Conservation (phyloP, 2,113 vertebrate genomes). For the Anarrhichthys ocellatus region DNA sequence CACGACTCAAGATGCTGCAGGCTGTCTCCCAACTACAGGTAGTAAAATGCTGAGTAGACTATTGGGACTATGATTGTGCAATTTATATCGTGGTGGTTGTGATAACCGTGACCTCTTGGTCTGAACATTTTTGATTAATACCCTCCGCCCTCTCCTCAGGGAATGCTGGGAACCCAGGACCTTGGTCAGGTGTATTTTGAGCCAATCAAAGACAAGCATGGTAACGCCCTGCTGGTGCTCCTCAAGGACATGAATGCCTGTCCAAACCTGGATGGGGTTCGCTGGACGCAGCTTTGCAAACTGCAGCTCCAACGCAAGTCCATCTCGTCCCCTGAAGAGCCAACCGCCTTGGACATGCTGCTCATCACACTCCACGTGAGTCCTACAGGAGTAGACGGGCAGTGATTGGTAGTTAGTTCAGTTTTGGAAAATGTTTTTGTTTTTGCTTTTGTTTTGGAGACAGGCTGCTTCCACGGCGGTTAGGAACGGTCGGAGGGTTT, state of each 20-base stretch:
- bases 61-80: neutral
- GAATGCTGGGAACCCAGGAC: conserved; percentile 89
- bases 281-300: conserved; percentile 89
- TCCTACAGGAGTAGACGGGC: neutral
- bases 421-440: conserved; percentile 37
- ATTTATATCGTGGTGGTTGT: neutral
- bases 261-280: conserved; percentile 86
- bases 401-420: neutral
- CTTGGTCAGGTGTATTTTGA: conserved; percentile 92
- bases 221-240: conserved; percentile 90
- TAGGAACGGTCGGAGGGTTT: conserved; percentile 16
- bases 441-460: conserved; percentile 52
- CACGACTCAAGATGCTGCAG: conserved; percentile 91
- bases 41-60: neutral
- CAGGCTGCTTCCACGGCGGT: conserved; percentile 40
- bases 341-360: conserved; percentile 88
- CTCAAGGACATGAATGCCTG: conserved; percentile 87
- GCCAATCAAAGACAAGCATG: conserved; percentile 92
- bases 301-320: conserved; percentile 91
- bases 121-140: neutral
- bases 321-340: conserved; percentile 89
- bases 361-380: conserved; percentile 89
- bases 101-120: neutral
- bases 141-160: conserved; percentile 71
- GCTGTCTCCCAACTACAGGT: conserved; percentile 91